Evolutionary conservation across 2,888 invertebrate genomes (phyloP).

Genomic region (Xestia rhomboidea): DNA sequence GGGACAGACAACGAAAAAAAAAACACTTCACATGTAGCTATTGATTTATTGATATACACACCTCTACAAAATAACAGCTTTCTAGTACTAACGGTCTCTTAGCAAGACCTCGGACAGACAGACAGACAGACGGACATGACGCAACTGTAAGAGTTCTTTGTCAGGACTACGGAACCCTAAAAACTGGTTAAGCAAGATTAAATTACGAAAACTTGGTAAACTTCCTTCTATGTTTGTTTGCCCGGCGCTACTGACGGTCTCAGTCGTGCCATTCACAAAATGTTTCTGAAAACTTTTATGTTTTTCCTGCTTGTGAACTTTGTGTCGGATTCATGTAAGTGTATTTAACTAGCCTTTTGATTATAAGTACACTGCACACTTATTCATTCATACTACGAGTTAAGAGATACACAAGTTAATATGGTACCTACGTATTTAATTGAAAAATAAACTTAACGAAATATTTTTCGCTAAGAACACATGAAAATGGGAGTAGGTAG

Average conservation of each 20-base stretch:
- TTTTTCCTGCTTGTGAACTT: conserved; percentile 34
- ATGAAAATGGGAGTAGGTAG: neutral
- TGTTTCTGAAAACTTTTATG: conserved; percentile 39
- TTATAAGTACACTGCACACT: neutral
- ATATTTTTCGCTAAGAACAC: neutral
- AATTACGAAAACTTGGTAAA: neutral
- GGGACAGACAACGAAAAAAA: no score
- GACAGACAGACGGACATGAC: no score
- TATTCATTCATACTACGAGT: neutral
- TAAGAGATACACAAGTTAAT: neutral
- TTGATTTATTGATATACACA: no score
- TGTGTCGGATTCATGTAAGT: conserved; percentile 48
- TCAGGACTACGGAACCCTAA: no score
- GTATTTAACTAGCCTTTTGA: neutral
- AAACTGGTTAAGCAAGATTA: conserved; percentile 15
- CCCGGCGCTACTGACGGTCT: neutral
- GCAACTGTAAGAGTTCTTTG: no score
- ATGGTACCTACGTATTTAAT: neutral
- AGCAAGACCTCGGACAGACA: no score
- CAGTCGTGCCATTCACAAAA: conserved; percentile 18
- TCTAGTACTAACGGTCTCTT: no score
- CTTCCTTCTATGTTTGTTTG: neutral
- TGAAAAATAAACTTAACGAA: neutral
- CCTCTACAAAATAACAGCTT: no score
- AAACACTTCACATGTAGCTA: no score